These are phyloP conservation scores for Pelecanus crispus DNA, from an alignment of 2,113 vertebrate genomes.

Conservation along the genomic window DNA sequence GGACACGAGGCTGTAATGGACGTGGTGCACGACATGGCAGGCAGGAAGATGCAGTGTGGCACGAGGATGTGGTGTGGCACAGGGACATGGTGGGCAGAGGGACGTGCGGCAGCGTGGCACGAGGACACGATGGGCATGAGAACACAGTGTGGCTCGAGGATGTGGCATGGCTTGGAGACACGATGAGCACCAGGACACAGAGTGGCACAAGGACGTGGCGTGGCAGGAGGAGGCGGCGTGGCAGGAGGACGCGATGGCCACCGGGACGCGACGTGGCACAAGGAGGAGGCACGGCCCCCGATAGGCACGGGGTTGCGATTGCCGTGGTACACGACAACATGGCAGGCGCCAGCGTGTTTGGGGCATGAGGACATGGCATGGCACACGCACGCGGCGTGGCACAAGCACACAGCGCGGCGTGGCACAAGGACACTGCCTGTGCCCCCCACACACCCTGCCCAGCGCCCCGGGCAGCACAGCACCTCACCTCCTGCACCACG, in stretches of 20 bases:
- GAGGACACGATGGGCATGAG: neutral
- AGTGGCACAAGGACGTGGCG: accelerated
- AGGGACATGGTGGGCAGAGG: accelerated
- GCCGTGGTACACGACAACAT: neutral
- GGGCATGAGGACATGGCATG: neutral
- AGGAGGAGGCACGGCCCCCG: accelerated
- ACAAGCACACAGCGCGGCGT: accelerated
- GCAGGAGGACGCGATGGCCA: accelerated
- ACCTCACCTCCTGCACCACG: neutral
- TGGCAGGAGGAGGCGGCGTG: accelerated
- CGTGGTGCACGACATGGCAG: accelerated
- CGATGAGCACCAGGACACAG: no score
- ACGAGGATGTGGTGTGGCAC: accelerated
- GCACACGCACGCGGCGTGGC: no score
- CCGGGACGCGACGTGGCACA: accelerated
- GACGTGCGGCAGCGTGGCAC: neutral
- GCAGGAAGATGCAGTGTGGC: neutral
- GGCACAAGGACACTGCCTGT: accelerated
- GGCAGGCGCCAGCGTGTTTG: neutral
- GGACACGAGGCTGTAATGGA: accelerated
- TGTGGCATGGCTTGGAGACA: accelerated
- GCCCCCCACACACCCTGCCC: neutral
- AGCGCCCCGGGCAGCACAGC: accelerated
- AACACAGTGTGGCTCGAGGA: neutral
- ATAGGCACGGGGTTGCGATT: accelerated